Conservation (phyloP, 2,888 invertebrate genomes). For the Nymphalis urticae region DNA sequence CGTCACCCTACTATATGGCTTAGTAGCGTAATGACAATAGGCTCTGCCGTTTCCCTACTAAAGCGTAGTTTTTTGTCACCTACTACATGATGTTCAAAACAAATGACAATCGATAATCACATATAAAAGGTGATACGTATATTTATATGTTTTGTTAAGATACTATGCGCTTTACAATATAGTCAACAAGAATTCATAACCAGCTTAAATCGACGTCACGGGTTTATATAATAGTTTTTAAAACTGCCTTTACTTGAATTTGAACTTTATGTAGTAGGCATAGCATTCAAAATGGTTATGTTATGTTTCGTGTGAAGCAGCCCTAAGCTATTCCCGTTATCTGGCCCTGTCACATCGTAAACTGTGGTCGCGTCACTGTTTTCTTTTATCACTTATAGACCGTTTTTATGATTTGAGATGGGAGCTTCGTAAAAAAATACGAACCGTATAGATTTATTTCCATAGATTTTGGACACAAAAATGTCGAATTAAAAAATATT, state of each 20-base stretch:
- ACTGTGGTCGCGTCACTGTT: conserved; percentile 18
- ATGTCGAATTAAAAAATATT: neutral
- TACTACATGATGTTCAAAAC: no score
- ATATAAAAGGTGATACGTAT: no score
- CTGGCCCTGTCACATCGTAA: conserved; percentile 24
- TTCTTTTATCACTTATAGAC: conserved; percentile 27
- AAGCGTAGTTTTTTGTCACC: no score
- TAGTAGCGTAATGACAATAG: no score
- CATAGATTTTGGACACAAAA: neutral
- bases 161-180: no score
- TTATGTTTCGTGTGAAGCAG: neutral
- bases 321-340: conserved; percentile 12
- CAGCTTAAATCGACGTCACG: neutral
- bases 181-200: neutral
- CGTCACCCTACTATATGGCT: no score
- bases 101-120: no score
- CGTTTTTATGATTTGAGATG: conserved; percentile 33
- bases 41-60: no score
- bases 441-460: neutral
- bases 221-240: neutral
- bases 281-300: neutral
- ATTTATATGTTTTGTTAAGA: no score
- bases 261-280: neutral
- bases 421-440: conserved; percentile 19
- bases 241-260: neutral